phyloP scores from a whole-genome alignment of 2,888 invertebrate genomes.

The Hyposoter dolosus region DNA sequence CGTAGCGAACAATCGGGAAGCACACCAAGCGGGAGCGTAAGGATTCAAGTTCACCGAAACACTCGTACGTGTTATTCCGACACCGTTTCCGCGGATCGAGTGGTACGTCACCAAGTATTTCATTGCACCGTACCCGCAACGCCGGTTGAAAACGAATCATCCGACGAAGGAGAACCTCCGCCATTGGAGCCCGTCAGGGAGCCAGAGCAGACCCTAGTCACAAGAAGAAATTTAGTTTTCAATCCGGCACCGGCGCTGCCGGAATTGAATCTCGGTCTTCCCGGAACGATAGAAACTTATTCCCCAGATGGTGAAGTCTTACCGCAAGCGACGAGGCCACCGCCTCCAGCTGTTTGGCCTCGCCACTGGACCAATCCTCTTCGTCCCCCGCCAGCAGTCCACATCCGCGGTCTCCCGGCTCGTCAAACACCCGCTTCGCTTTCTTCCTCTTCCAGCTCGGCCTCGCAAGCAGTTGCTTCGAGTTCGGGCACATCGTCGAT shows the following conservation, averaged over 20 bases:
- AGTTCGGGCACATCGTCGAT: slow-evolving; percentile 13
- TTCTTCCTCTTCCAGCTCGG: neutral
- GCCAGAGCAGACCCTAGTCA: neutral
- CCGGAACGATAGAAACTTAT: neutral
- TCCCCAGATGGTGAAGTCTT: neutral
- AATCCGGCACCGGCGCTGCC: too few relatives aligned
- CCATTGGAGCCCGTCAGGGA: neutral
- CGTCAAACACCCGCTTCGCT: neutral
- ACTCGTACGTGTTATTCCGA: slow-evolving; percentile 69
- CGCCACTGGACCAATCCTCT: slow-evolving; percentile 3
- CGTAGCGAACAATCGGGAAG: slow-evolving; percentile 59
- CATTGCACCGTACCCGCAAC: slow-evolving; percentile 24
- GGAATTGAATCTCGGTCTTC: too few relatives aligned
- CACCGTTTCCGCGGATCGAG: slow-evolving; percentile 48
- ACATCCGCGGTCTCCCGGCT: neutral
- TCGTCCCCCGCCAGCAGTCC: slow-evolving; percentile 6
- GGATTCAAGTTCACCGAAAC: slow-evolving; percentile 75
- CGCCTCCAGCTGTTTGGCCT: neutral
- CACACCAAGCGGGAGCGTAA: slow-evolving; percentile 70
- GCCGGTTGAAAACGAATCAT: slow-evolving; percentile 12
- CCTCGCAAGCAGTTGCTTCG: slow-evolving; percentile 4
- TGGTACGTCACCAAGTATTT: slow-evolving; percentile 13
- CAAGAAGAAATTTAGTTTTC: neutral
- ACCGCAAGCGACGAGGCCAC: neutral
- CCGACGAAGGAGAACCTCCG: slow-evolving; percentile 14